Conservation (phyloP, 1,140 invertebrate genomes). For the Ceratina japonica region DNA sequence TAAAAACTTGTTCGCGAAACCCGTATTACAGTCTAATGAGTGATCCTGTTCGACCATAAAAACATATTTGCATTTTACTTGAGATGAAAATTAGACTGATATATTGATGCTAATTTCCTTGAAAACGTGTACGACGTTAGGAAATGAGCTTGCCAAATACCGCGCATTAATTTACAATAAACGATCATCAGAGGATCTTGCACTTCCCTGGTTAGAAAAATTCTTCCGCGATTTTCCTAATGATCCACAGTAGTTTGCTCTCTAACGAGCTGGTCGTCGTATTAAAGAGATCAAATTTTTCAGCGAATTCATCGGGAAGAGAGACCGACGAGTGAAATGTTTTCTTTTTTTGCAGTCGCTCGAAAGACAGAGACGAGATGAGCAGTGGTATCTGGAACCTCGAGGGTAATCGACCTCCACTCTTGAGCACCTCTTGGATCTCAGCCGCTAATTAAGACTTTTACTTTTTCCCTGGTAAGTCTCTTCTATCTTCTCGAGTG, state of each 20-base stretch:
- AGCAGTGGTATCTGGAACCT: conserved; percentile 41
- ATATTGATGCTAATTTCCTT: neutral
- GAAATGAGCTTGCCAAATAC: no score
- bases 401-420: conserved; percentile 60
- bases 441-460: conserved; percentile 67
- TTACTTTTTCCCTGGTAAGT: conserved; percentile 60
- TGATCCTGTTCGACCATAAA: no score
- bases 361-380: conserved; percentile 36
- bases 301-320: conserved; percentile 30
- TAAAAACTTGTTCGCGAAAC: neutral
- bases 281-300: conserved; percentile 60
- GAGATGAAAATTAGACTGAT: neutral
- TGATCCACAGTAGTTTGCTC: conserved; percentile 42
- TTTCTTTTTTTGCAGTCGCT: neutral
- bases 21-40: conserved; percentile 22
- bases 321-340: conserved; percentile 1
- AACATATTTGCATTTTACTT: neutral
- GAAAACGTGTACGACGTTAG: no score
- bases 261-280: conserved; percentile 46
- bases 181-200: neutral
- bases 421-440: conserved; percentile 59
- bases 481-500: conserved; percentile 55
- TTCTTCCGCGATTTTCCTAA: conserved; percentile 27
- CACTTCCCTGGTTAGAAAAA: neutral
- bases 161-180: neutral